A percentile compares a stretch with the other conserved stretches of the same genome.
phyloP scores from a whole-genome alignment of 53 echinoderm and acorn worm genomes.

The Henricia sp. region DNA sequence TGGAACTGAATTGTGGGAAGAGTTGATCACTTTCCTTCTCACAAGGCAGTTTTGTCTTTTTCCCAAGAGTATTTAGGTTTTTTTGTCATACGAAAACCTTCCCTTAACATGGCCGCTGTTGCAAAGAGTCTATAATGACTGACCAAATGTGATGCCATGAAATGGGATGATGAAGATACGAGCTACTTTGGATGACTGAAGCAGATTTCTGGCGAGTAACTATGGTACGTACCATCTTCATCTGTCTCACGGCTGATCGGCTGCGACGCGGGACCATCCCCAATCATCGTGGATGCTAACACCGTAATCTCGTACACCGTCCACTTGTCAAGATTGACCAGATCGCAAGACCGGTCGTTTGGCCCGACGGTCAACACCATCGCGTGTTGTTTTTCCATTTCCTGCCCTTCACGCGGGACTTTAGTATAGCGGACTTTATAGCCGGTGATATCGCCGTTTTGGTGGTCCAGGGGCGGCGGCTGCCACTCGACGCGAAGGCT shows the following conservation, averaged over 20 bases:
- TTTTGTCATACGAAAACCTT: too few relatives aligned
- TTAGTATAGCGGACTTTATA: conserved; percentile 89
- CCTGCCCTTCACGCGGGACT: conserved; percentile 46
- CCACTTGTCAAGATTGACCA: conserved; percentile 86
- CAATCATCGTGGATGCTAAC: conserved; percentile 82
- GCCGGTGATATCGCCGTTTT: conserved; percentile 90
- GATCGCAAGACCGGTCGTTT: conserved; percentile 52
- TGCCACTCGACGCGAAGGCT: conserved; percentile 85
- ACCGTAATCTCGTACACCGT: conserved; percentile 88
- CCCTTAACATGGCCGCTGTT: too few relatives aligned
- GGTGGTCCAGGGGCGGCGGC: conserved; percentile 78
- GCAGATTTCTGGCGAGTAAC: too few relatives aligned
- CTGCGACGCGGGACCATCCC: conserved; percentile 92
- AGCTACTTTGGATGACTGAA: too few relatives aligned
- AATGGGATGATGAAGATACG: too few relatives aligned
- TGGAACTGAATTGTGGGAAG: too few relatives aligned
- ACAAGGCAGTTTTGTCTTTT: too few relatives aligned
- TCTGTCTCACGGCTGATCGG: conserved; percentile 72
- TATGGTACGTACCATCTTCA: conserved; percentile 95
- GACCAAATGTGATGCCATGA: too few relatives aligned
- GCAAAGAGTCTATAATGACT: too few relatives aligned
- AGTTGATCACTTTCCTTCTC: too few relatives aligned
- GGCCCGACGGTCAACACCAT: conserved; percentile 61
- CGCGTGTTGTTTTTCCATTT: conserved; percentile 15
- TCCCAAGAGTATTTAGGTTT: too few relatives aligned